Evolutionary conservation across 2,113 vertebrate genomes (phyloP), one percentile per base, ranked within the genome.

Genomic region (Neodon shergylaensis): DNA sequence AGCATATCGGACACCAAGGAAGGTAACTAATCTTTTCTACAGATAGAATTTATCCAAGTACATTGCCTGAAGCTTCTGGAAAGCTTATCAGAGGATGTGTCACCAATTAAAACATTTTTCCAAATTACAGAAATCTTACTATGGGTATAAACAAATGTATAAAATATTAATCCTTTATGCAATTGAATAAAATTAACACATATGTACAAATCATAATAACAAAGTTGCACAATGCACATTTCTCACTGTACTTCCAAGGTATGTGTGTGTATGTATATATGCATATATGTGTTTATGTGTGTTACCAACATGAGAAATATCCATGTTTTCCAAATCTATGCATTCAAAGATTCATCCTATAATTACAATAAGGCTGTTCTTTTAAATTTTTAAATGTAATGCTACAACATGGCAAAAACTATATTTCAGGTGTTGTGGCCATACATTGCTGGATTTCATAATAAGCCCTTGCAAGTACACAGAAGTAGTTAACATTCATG

Each of bases 401-500:
- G 10, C 14, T 79, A 49, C 52, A 68, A 49, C 73, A 4, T 42
- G 70, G 68, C 24, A 12, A 77, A 77, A 68, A 2, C 36, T 74
- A 4, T 44, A n/a, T 76, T 54, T 86, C 10, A 92, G 16, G 3
- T 72, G 92, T 88, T 39, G 10, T 88, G 21, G 78, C 65, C 5
- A 22, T 72, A 91, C 5, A 6, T 72, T 42, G 0, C 39, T 78
- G n/a, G 44, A 63, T 9, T 52, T 31, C 17, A 39, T 21, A 49
- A 70, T 22, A 42, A 79, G 5, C 1, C 4, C 42, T 85, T 61
- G 54, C 3, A 86, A 86, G 47, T 88, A 10, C 6, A 72, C 9
- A 95, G 17, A 82, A 72, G 12, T 77, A 10, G 58, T 66, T 88
- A 88, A 79, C 36, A 91, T 81, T 66, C 44, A 72, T 82, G 63